Percentiles rank a stretch among this genome's conserved stretches.
phyloP scores from a whole-genome alignment of 2,113 vertebrate species.

The Platysternon megacephalum region DNA sequence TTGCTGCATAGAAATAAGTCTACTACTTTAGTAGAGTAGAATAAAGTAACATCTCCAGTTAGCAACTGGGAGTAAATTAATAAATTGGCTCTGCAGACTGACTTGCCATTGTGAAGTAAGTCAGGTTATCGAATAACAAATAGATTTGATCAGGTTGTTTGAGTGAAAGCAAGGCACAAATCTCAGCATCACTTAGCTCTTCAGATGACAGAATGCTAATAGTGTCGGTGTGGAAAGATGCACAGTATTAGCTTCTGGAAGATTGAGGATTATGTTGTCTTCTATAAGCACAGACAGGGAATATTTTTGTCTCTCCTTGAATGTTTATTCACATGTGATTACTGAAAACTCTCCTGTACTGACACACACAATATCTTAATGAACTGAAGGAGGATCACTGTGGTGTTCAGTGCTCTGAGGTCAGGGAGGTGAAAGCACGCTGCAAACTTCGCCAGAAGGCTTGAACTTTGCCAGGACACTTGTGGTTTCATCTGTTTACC shows the following conservation, averaged over 20 bases:
- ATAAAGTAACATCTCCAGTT: background rate
- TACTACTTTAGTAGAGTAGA: background rate
- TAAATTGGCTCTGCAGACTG: constrained; percentile 2
- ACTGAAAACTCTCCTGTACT: background rate
- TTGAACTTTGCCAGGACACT: background rate
- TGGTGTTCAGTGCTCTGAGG: constrained; percentile 13
- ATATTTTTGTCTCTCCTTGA: constrained; percentile 29
- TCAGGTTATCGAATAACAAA: background rate
- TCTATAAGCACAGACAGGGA: constrained; percentile 50
- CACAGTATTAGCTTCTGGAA: background rate
- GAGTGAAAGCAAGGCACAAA: background rate
- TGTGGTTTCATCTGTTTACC: constrained; percentile 62
- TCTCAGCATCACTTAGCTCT: background rate
- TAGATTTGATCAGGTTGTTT: background rate
- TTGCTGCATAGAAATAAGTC: background rate
- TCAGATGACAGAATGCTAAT: background rate
- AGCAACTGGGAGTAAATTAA: background rate
- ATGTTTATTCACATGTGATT: constrained; percentile 45
- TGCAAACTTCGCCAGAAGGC: constrained; percentile 34
- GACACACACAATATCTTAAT: background rate
- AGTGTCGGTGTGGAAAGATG: constrained; percentile 13
- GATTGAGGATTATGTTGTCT: background rate
- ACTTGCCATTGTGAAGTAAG: background rate
- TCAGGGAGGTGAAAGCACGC: constrained; percentile 37
- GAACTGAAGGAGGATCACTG: constrained; percentile 11